A percentile compares a stretch with the other conserved stretches of the same genome.
phyloP scores from a whole-genome alignment of 2,888 invertebrate genomes.

The Acrocyrtus sp. region DNA sequence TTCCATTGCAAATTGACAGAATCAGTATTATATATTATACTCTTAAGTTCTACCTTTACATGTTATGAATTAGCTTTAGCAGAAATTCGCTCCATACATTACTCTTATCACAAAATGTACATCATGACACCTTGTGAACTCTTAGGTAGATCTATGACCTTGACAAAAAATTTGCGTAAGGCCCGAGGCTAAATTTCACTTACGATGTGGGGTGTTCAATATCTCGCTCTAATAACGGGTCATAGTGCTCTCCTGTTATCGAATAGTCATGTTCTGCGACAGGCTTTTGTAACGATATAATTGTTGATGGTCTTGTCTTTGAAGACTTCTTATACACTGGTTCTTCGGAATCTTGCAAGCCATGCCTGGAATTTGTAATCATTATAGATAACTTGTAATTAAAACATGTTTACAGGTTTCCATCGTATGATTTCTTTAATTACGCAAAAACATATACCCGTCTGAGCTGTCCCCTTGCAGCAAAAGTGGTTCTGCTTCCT shows the following conservation, averaged over 20 bases:
- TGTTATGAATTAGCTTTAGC: no score
- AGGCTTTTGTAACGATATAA: slow-evolving; percentile 62
- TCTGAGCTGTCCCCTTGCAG: slow-evolving; percentile 59
- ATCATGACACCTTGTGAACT: no score
- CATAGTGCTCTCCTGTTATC: slow-evolving; percentile 65
- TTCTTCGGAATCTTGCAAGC: slow-evolving; percentile 57
- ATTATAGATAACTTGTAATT: background rate
- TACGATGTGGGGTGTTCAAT: slow-evolving; percentile 84
- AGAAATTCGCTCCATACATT: no score
- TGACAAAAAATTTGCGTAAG: no score
- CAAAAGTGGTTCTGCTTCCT: slow-evolving; percentile 63
- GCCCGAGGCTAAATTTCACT: no score
- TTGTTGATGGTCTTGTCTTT: slow-evolving; percentile 41
- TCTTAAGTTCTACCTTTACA: no score
- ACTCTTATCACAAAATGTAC: no score
- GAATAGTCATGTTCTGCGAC: slow-evolving; percentile 61
- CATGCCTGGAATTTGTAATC: slow-evolving; percentile 44
- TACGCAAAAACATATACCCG: no score
- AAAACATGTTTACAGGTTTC: background rate
- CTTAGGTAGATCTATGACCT: no score
- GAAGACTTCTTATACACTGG: slow-evolving; percentile 31
- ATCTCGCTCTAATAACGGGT: slow-evolving; percentile 76
- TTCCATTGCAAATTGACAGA: no score
- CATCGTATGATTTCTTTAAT: no score
- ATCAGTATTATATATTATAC: no score